These are phyloP conservation scores for Polypedilum vanderplanki DNA, from an alignment of 1,140 invertebrate genomes.

Conservation along the genomic window DNA sequence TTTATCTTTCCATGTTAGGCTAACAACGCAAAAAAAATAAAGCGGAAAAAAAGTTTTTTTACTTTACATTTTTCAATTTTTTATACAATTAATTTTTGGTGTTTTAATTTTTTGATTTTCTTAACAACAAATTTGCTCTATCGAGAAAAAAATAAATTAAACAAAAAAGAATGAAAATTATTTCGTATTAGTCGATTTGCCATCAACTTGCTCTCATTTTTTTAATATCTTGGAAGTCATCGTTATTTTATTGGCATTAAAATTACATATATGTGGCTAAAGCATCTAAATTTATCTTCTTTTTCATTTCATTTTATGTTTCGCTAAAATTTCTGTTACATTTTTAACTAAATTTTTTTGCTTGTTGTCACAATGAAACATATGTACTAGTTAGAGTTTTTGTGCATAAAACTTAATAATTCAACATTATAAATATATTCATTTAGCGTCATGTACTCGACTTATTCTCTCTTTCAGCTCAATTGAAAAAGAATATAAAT, in stretches of 20 bases:
- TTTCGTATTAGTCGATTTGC: not conserved
- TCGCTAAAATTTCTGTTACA: not conserved
- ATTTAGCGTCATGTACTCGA: no score
- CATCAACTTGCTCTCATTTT: not conserved
- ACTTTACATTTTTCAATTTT: not conserved
- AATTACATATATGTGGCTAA: constrained; percentile 12
- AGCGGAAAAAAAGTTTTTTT: not conserved
- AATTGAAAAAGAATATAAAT: no score
- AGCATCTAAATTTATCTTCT: not conserved
- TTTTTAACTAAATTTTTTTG: not conserved
- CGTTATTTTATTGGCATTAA: constrained; percentile 15
- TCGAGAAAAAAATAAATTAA: not conserved
- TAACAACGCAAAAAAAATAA: not conserved
- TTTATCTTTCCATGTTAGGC: not conserved
- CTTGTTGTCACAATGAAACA: not conserved
- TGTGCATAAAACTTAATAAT: not conserved
- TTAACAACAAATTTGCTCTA: not conserved
- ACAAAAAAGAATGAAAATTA: not conserved
- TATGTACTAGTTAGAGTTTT: not conserved
- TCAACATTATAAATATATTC: no score
- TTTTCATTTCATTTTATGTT: not conserved
- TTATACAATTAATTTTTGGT: not conserved
- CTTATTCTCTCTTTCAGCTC: no score
- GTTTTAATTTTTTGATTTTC: not conserved
- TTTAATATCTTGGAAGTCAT: not conserved